Conservation (phyloP, 2,888 invertebrate genomes). For the Acheta domesticus region DNA sequence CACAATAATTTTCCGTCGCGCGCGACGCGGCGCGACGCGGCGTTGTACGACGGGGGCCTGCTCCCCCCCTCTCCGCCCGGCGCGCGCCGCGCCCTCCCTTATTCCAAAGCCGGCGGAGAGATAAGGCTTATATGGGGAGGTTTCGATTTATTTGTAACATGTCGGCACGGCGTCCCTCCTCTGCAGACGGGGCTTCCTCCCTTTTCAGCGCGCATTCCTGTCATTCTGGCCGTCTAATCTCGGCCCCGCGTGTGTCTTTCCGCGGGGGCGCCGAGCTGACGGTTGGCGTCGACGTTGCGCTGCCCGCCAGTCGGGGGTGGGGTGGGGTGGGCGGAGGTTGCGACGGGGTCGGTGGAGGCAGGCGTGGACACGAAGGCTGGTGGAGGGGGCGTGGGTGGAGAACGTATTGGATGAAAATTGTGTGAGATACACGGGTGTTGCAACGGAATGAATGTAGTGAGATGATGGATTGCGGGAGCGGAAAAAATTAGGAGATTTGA, state of each 20-base stretch:
- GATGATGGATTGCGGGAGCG: no score
- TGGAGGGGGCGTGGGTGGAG: no score
- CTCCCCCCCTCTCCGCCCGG: not conserved
- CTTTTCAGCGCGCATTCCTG: conserved; percentile 9
- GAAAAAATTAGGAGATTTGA: no score
- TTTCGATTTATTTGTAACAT: conserved; percentile 18
- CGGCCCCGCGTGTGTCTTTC: not conserved
- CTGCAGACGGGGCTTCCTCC: not conserved
- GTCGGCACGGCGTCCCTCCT: not conserved
- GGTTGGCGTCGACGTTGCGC: not conserved
- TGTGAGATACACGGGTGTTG: no score
- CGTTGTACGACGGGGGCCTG: not conserved
- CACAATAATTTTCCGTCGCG: not conserved
- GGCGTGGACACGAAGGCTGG: no score
- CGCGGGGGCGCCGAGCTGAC: not conserved
- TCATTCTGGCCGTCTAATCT: conserved; percentile 6
- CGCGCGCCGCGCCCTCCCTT: not conserved
- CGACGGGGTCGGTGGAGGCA: no score
- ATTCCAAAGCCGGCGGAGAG: not conserved
- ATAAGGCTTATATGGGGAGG: conserved; percentile 18
- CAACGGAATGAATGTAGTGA: no score
- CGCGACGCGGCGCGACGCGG: not conserved
- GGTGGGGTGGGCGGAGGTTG: no score
- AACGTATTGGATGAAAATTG: no score
- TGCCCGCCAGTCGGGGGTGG: no score